phyloP scores from a whole-genome alignment of 1,140 invertebrate genomes.

The Monomorium pharaonis region DNA sequence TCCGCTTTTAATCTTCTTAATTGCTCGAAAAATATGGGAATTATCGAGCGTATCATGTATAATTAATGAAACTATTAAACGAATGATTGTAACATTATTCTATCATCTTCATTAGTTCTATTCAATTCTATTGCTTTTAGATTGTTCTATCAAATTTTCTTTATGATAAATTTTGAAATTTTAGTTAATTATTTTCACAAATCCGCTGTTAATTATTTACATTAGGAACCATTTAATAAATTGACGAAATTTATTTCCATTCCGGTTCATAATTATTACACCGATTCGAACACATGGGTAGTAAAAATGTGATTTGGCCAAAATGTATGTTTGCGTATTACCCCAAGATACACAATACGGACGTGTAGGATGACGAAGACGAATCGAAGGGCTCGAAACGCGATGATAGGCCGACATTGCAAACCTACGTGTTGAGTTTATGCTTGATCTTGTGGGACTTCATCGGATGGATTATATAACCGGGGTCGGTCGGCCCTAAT shows the following conservation, averaged over 20 bases:
- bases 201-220: slow-evolving; percentile 33
- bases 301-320: neutral
- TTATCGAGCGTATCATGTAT: neutral
- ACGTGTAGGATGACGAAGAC: slow-evolving; percentile 15
- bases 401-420: slow-evolving; percentile 12
- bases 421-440: slow-evolving; percentile 21
- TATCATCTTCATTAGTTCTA: neutral
- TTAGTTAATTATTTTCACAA: slow-evolving; percentile 17
- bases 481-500: slow-evolving; percentile 62
- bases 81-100: slow-evolving; percentile 5
- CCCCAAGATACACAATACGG: neutral
- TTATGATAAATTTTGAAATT: slow-evolving; percentile 12
- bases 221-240: slow-evolving; percentile 4
- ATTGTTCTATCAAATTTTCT: neutral
- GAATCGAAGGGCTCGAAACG: slow-evolving; percentile 41
- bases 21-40: slow-evolving; percentile 16
- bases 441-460: slow-evolving; percentile 67
- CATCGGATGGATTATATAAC: slow-evolving; percentile 67
- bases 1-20: slow-evolving; percentile 19
- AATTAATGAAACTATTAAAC: slow-evolving; percentile 33
- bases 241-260: neutral
- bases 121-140: neutral
- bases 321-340: neutral
- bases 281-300: neutral
- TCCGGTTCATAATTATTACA: neutral